A percentile compares a stretch with the other conserved stretches of the same genome.
Conservation (phyloP, 2,888 invertebrate species). For the Phaonia tiefii region DNA sequence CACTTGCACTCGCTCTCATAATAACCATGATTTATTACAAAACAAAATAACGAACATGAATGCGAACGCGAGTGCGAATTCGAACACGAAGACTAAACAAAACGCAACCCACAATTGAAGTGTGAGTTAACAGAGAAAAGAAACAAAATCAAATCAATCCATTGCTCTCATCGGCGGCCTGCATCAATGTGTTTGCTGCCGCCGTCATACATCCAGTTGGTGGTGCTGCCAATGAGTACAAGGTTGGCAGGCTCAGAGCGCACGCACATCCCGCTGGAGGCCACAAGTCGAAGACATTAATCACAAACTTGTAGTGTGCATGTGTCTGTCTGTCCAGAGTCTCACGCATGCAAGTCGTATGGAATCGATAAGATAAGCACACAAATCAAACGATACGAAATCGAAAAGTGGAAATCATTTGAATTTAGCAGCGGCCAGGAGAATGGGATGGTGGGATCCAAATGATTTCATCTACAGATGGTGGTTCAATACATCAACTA, state of each 20-base stretch:
- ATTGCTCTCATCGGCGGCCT: not conserved
- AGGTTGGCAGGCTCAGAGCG: conserved; percentile 17
- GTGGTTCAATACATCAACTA: no score
- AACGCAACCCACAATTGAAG: not conserved
- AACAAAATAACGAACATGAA: conserved; percentile 5
- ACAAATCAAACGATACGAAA: conserved; percentile 25
- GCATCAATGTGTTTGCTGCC: not conserved
- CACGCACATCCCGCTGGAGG: not conserved
- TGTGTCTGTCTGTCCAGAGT: not conserved
- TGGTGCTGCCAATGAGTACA: conserved; percentile 14
- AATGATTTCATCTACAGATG: not conserved
- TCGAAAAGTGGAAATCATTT: conserved; percentile 16
- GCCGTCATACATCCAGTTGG: not conserved
- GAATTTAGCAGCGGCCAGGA: not conserved
- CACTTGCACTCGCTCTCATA: conserved; percentile 21
- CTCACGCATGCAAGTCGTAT: not conserved
- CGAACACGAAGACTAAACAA: conserved; percentile 16
- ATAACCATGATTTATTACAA: conserved; percentile 35
- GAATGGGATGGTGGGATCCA: conserved; percentile 4
- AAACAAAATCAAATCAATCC: not conserved
- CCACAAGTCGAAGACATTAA: not conserved
- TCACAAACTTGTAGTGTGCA: not conserved
- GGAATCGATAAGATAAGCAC: conserved; percentile 4
- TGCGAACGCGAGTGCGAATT: no score
- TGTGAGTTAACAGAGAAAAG: conserved; percentile 14